Conservation (phyloP, 23 tunicate species). For the Pegea sp. region DNA sequence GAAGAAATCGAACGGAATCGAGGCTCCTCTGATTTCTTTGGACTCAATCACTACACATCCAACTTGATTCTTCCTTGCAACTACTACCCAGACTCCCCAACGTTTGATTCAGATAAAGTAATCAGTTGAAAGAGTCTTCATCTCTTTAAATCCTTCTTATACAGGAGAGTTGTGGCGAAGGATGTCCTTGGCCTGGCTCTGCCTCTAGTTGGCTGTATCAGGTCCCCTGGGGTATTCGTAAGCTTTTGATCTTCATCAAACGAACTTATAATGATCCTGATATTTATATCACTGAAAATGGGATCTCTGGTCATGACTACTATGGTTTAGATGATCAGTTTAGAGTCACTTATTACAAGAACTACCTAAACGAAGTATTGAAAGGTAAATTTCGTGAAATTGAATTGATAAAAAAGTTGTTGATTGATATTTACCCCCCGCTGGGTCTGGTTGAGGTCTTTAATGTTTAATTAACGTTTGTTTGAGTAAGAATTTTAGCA, state of each 20-base stretch:
- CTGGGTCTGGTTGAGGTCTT: too few species aligned
- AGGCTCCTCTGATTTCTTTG: conserved; percentile 91
- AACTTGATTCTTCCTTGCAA: conserved; percentile 41
- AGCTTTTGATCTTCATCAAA: conserved; percentile 69
- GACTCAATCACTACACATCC: conserved; percentile 94
- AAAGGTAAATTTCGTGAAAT: conserved; percentile 66
- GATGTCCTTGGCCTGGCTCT: conserved; percentile 69
- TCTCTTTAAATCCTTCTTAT: neutral
- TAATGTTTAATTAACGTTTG: too few species aligned
- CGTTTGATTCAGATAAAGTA: conserved; percentile 56
- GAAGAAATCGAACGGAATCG: conserved; percentile 49
- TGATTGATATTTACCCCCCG: too few species aligned
- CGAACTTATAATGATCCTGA: conserved; percentile 66
- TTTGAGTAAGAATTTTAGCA: too few species aligned
- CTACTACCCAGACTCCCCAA: conserved; percentile 20
- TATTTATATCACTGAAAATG: conserved; percentile 95
- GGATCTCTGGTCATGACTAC: conserved; percentile 49
- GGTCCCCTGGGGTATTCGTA: conserved; percentile 95
- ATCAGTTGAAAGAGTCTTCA: neutral
- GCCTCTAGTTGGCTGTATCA: conserved; percentile 81
- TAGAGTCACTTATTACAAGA: conserved; percentile 43
- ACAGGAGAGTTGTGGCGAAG: conserved; percentile 43
- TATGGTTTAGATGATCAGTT: conserved; percentile 42
- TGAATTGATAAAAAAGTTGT: too few species aligned
- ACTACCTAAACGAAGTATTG: conserved; percentile 69